Evolutionary conservation across 2,888 invertebrate genomes (phyloP), one percentile per base, ranked within the genome.

Genomic region (Iselma pallidipennis): DNA sequence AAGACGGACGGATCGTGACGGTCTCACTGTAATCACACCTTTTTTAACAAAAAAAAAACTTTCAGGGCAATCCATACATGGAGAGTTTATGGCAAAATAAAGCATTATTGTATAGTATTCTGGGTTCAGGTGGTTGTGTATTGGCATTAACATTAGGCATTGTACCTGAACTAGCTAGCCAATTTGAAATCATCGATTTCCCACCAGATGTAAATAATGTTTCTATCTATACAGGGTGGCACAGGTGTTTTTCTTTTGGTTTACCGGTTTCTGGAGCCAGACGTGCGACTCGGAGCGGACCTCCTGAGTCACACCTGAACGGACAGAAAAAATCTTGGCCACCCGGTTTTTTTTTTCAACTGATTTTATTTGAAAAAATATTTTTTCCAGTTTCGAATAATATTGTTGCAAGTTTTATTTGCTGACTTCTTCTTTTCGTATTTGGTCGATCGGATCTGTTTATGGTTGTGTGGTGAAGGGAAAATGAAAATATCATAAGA

Each of bases 21-120:
- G n/a, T n/a, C n/a, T n/a, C n/a, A n/a, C n/a, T n/a, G n/a, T n/a
- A n/a, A n/a, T n/a, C n/a, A n/a, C n/a, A n/a, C n/a, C n/a, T n/a
- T n/a, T n/a, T n/a, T n/a, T n/a, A n/a, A n/a, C n/a, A n/a, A n/a
- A n/a, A n/a, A 62, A 70, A 53, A 64, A 60, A 69, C 74, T 79
- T 80, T 14, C 79, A 98, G 97, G 99, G 99, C 5, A 92, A 95
- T 80, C 99, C 99, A 2, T 99, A 95, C 79, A 99, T 99, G 99
- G 98, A 98, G 82, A 94, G 96, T 76, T 84, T 99, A 55, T 84
- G 85, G 49, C 94, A 96, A 81, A 99, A 99, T 83, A 92, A 91
- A 78, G 90, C 96, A 3, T 85, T 99, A 67, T 82, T 98, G 75
- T 97, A 95, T 84, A 96, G 97, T 77, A 87, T 99, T 66, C 71